Conservation (phyloP, 1,140 invertebrate genomes). For the Cryptotermes secundus region DNA sequence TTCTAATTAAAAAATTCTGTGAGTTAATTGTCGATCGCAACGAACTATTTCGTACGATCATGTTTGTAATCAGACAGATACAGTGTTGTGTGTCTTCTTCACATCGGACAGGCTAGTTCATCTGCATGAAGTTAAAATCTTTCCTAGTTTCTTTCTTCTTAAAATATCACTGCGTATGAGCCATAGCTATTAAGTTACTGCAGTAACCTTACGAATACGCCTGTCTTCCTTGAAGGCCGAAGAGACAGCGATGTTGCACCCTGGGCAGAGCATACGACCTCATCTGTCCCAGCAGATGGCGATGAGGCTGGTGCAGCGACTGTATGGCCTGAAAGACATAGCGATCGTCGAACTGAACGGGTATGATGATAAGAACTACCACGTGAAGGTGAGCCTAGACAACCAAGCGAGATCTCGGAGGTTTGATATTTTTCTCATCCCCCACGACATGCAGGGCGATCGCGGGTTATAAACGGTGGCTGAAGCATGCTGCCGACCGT, state of each 20-base stretch:
- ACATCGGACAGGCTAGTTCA: not conserved
- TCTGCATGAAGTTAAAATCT: not conserved
- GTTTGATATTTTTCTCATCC: not conserved
- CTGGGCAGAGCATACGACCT: constrained; percentile 63
- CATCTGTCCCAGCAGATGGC: constrained; percentile 56
- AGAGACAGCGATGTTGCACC: constrained; percentile 46
- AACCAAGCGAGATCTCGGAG: no score
- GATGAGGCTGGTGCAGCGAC: constrained; percentile 55
- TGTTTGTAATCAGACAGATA: no score
- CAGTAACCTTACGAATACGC: no score
- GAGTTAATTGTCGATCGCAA: no score
- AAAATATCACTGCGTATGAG: not conserved
- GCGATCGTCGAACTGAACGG: constrained; percentile 67
- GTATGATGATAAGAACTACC: constrained; percentile 83
- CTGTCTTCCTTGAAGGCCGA: not conserved
- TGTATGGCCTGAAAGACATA: constrained; percentile 69
- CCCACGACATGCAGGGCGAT: no score
- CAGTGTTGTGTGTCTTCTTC: not conserved
- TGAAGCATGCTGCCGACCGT: not conserved
- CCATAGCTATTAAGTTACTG: no score
- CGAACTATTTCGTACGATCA: no score
- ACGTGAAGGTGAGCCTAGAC: constrained; percentile 40
- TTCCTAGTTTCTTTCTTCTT: not conserved
- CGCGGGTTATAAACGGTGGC: no score
- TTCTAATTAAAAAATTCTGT: no score